Evolutionary conservation across 2,113 vertebrate species (phyloP).

Genomic region (Oceanites oceanicus): DNA sequence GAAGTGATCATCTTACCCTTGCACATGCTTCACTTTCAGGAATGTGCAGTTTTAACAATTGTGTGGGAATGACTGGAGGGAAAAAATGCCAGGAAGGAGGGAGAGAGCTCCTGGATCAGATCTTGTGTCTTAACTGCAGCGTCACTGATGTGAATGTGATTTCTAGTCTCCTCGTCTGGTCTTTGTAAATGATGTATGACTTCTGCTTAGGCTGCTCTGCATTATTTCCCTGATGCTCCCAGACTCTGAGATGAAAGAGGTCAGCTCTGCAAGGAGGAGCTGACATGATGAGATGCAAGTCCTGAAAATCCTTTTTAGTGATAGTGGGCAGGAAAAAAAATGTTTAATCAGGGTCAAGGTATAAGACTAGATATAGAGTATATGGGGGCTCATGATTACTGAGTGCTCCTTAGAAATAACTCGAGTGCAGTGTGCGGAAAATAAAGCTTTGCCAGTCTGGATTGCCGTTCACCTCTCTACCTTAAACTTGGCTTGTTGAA

Average conservation of each 20-base stretch:
- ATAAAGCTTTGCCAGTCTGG: neutral
- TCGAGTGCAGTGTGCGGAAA: neutral
- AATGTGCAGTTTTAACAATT: neutral
- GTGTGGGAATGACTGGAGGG: neutral
- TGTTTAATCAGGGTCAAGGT: neutral
- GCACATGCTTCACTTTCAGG: neutral
- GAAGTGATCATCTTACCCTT: neutral
- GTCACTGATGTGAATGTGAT: neutral
- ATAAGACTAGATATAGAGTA: neutral
- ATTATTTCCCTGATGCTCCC: neutral
- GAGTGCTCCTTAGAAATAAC: neutral
- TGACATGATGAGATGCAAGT: neutral
- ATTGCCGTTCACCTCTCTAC: neutral
- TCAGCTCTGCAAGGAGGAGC: neutral
- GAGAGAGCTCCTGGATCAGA: neutral
- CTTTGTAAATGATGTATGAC: neutral
- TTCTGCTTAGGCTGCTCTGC: neutral
- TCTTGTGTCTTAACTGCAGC: neutral
- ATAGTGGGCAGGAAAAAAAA: neutral
- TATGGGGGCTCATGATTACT: rapidly evolving
- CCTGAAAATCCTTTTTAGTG: neutral
- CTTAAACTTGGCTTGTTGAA: neutral
- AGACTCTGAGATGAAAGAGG: neutral
- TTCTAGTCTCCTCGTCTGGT: neutral
- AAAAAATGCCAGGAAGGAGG: neutral